phyloP scores from a whole-genome alignment of 2,888 invertebrate genomes.

The Eurois occulta region DNA sequence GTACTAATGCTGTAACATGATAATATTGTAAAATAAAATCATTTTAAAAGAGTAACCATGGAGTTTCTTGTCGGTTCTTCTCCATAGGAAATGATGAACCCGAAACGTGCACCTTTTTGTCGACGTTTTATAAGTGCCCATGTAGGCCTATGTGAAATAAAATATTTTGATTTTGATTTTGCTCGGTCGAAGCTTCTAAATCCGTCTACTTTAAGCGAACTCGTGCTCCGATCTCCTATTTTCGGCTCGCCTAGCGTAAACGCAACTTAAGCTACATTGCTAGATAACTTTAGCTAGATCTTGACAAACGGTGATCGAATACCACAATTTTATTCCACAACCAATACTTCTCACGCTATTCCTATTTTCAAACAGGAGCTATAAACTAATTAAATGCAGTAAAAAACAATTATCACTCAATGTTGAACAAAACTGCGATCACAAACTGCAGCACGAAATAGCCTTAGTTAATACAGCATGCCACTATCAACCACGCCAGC shows the following conservation, averaged over 20 bases:
- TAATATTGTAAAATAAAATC: too few relatives aligned
- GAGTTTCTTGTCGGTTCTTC: too few relatives aligned
- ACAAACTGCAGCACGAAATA: constrained; percentile 34
- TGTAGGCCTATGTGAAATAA: too few relatives aligned
- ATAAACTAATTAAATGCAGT: not conserved
- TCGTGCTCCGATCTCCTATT: not conserved
- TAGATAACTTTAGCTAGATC: too few relatives aligned
- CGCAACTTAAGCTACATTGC: too few relatives aligned
- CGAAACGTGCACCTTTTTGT: too few relatives aligned
- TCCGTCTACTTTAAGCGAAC: not conserved
- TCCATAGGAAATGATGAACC: too few relatives aligned
- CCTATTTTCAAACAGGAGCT: not conserved
- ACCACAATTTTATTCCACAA: not conserved
- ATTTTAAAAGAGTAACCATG: too few relatives aligned
- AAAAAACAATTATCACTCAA: constrained; percentile 8
- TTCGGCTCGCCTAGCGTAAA: not conserved
- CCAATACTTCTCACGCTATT: not conserved
- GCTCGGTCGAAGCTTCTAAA: not conserved
- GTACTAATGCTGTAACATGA: too few relatives aligned
- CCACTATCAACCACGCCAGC: constrained; percentile 56
- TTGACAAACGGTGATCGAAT: not conserved
- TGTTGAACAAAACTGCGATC: constrained; percentile 23
- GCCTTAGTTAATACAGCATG: constrained; percentile 39
- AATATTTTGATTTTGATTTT: too few relatives aligned
- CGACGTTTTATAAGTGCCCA: too few relatives aligned